These are phyloP conservation scores for Rhynchophorus ferrugineus DNA, from an alignment of 1,140 invertebrate species.

Conservation along the genomic window DNA sequence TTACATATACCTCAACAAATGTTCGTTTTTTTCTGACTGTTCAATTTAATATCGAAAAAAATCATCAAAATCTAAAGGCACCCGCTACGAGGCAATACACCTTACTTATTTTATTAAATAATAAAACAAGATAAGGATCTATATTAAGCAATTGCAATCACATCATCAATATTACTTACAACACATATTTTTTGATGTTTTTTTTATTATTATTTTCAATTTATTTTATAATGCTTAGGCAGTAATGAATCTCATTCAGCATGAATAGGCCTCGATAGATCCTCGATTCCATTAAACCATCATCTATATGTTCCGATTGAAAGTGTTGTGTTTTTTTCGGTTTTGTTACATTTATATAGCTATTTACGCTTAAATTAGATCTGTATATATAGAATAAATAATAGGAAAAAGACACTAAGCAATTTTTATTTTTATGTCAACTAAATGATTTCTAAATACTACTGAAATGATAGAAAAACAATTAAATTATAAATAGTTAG, in stretches of 20 bases:
- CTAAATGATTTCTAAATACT: conserved; percentile 7
- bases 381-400: conserved; percentile 9
- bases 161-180: background rate
- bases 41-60: background rate
- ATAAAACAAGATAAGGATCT: conserved; percentile 12
- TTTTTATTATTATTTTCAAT: conserved; percentile 2
- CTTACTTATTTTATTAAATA: conserved; percentile 16
- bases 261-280: conserved; percentile 4
- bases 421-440: conserved; percentile 11
- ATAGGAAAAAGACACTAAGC: conserved; percentile 10
- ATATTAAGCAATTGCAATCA: conserved; percentile 1
- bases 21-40: background rate
- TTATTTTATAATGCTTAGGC: conserved; percentile 5
- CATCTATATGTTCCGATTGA: conserved; percentile 9
- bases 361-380: conserved; percentile 23
- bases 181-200: background rate
- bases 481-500: conserved; percentile 1
- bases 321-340: conserved; percentile 23
- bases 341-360: conserved; percentile 13
- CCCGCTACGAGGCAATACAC: background rate
- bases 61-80: background rate
- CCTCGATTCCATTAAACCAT: conserved; percentile 9
- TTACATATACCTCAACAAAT: conserved; percentile 21
- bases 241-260: conserved; percentile 15
- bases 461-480: background rate